A percentile compares a stretch with the other conserved stretches of the same genome.
Conservation (phyloP, 1,140 invertebrate genomes). For the Apolygus lucorum region DNA sequence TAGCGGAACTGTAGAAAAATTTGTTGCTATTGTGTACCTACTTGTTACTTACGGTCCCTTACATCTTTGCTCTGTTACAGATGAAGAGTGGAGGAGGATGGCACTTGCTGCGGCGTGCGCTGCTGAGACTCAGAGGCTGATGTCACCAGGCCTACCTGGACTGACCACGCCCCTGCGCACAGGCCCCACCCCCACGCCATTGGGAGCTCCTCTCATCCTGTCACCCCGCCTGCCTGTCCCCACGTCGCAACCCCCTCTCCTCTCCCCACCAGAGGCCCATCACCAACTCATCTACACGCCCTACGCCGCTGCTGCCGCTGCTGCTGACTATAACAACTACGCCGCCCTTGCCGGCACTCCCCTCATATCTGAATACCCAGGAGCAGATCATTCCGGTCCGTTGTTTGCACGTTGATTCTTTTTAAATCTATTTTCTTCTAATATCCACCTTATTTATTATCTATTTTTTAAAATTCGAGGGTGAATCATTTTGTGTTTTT, state of each 20-base stretch:
- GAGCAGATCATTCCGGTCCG: slow-evolving; percentile 87
- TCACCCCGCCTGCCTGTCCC: slow-evolving; percentile 75
- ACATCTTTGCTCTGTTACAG: slow-evolving; percentile 34
- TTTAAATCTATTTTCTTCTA: too few relatives aligned
- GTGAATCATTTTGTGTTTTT: too few relatives aligned
- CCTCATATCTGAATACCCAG: slow-evolving; percentile 72
- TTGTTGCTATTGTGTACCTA: too few relatives aligned
- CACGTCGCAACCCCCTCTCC: slow-evolving; percentile 57
- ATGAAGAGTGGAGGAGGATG: slow-evolving; percentile 68
- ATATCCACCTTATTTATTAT: too few relatives aligned
- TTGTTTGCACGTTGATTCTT: slow-evolving; percentile 41
- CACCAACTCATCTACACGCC: slow-evolving; percentile 68
- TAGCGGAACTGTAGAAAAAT: too few relatives aligned
- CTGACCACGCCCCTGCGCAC: slow-evolving; percentile 55
- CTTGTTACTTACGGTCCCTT: too few relatives aligned
- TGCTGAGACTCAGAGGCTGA: slow-evolving; percentile 63
- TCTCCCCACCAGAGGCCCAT: slow-evolving; percentile 52
- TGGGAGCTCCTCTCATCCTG: slow-evolving; percentile 77
- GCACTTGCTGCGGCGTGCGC: slow-evolving; percentile 51
- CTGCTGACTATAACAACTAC: slow-evolving; percentile 72
- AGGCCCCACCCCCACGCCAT: slow-evolving; percentile 51
- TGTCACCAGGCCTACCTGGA: slow-evolving; percentile 51
- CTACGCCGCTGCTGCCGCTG: slow-evolving; percentile 46
- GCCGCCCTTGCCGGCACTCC: slow-evolving; percentile 72
- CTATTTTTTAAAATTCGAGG: too few relatives aligned